phyloP scores from a whole-genome alignment of 2,113 vertebrate genomes.

The Terrapene triunguis region DNA sequence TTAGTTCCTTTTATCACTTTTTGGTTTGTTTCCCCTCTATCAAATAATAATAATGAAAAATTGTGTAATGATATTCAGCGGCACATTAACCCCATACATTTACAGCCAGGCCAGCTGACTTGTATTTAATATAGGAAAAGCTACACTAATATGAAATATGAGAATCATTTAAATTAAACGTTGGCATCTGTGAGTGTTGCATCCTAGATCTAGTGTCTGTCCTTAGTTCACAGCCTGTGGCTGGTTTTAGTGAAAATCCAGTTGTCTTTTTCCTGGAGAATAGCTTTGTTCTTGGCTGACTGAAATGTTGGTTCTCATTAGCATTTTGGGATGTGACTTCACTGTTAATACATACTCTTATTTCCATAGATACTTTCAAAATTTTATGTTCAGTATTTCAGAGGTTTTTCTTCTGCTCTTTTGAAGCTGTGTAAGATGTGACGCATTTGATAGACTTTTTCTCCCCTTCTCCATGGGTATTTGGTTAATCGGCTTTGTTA shows the following conservation, averaged over 20 bases:
- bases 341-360: background rate
- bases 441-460: background rate
- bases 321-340: background rate
- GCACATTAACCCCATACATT: background rate
- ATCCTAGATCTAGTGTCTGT: background rate
- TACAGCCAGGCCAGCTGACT: background rate
- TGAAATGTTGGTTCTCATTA: background rate
- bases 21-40: background rate
- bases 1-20: background rate
- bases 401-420: background rate
- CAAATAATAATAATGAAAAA: background rate
- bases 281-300: constrained; percentile 19
- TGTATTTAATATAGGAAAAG: background rate
- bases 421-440: background rate
- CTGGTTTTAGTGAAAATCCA: background rate
- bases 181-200: background rate
- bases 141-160: background rate
- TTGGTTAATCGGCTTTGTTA: background rate
- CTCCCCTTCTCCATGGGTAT: constrained; percentile 13
- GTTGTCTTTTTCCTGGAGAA: constrained; percentile 11
- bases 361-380: too few relatives aligned
- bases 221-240: background rate
- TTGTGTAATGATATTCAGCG: background rate
- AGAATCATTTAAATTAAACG: background rate
- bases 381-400: too few relatives aligned